A percentile compares a stretch with the other conserved stretches of the same genome.
phyloP scores from a whole-genome alignment of 2,797 vertebrate genomes.

The Oreonectes daqikongensis region DNA sequence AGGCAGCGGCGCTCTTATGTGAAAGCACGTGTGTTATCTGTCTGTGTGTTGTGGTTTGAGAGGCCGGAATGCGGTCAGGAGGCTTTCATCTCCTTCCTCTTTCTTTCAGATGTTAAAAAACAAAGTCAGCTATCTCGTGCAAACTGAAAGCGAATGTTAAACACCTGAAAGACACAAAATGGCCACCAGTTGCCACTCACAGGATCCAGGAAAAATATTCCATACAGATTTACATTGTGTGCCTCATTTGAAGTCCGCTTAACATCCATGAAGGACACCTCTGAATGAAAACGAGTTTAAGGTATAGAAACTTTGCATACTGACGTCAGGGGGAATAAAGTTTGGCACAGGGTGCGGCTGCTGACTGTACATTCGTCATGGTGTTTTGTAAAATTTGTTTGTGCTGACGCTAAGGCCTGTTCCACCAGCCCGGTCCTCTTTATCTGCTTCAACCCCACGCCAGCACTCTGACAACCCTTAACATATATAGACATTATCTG shows the following conservation, averaged over 20 bases:
- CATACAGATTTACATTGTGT: not conserved
- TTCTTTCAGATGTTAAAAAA: conserved; percentile 25
- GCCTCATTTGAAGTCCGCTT: not conserved
- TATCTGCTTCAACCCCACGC: conserved; percentile 10
- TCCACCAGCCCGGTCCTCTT: conserved; percentile 18
- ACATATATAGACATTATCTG: conserved; percentile 31
- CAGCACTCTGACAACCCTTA: conserved; percentile 1
- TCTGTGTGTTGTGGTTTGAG: not conserved
- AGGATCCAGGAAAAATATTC: not conserved
- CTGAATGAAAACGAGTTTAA: not conserved
- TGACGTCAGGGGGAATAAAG: not conserved
- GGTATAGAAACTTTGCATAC: not conserved
- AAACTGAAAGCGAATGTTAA: not conserved
- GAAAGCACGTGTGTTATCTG: conserved; percentile 30
- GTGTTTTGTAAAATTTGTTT: conserved; percentile 26
- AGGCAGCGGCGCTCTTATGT: not conserved
- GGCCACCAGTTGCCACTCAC: not conserved
- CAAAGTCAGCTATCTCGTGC: not conserved
- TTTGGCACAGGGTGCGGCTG: conserved; percentile 14
- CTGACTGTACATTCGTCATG: not conserved
- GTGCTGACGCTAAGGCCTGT: conserved; percentile 26
- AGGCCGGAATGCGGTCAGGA: conserved; percentile 36
- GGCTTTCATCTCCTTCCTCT: conserved; percentile 50
- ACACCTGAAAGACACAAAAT: conserved; percentile 3
- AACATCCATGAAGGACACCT: not conserved